Conservation (phyloP, 2,113 vertebrate genomes). For the Crotalus helleri region DNA sequence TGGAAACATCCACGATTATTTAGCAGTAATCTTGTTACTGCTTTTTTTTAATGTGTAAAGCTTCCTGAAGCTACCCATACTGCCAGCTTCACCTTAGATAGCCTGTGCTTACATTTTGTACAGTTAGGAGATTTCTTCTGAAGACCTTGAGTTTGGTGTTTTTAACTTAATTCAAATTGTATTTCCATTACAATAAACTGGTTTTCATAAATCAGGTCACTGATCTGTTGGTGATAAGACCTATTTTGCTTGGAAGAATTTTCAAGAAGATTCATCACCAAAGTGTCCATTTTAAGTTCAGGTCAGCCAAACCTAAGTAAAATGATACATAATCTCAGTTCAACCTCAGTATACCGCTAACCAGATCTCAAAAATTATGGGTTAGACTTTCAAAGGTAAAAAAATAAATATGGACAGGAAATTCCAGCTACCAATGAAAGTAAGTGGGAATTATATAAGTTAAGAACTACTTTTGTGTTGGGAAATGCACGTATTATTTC, state of each 20-base stretch:
- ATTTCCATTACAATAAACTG: conserved; percentile 24
- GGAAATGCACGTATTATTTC: conserved; percentile 1
- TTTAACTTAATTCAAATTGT: conserved; percentile 1
- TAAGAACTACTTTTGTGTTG: conserved; percentile 8
- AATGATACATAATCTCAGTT: conserved; percentile 30
- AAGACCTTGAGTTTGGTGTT: conserved; percentile 14
- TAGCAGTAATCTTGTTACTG: neutral
- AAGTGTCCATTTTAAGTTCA: conserved; percentile 31
- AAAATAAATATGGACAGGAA: neutral
- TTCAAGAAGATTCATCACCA: neutral
- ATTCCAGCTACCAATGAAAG: neutral
- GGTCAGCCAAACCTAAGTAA: conserved; percentile 35
- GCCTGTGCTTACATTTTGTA: neutral
- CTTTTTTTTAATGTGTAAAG: neutral
- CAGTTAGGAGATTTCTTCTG: neutral
- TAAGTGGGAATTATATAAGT: neutral
- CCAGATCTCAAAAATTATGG: conserved; percentile 5
- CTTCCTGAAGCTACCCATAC: neutral
- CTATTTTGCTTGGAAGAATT: conserved; percentile 29
- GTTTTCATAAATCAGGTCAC: conserved; percentile 10
- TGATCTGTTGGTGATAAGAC: conserved; percentile 31
- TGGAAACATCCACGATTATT: neutral
- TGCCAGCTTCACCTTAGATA: neutral
- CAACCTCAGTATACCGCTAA: neutral
- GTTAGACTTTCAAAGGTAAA: conserved; percentile 23